phyloP scores from a whole-genome alignment of 1,140 invertebrate genomes.

The Pseudobourletiella spinata region DNA sequence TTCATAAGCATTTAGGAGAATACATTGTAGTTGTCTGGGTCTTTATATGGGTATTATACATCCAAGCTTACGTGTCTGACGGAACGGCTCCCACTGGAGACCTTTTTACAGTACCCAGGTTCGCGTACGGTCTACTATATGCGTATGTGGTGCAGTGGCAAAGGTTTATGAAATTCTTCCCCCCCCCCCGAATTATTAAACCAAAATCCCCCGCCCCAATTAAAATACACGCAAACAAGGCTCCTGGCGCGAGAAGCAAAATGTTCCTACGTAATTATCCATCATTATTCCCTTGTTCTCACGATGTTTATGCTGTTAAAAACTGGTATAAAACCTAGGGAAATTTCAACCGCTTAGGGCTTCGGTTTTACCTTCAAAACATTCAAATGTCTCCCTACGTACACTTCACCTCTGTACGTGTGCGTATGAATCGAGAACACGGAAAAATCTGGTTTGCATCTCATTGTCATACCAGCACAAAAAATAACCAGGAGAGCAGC shows the following conservation, averaged over 20 bases:
- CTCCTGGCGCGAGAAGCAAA: constrained; percentile 35
- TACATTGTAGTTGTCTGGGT: too few species aligned
- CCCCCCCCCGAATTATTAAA: constrained; percentile 29
- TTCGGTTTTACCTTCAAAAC: constrained; percentile 12
- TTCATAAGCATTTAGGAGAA: too few species aligned
- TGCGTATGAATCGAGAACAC: too few species aligned
- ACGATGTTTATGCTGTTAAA: constrained; percentile 31
- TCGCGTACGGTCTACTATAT: too few species aligned
- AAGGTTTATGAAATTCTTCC: not conserved
- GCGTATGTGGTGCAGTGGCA: not conserved
- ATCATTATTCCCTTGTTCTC: constrained; percentile 36
- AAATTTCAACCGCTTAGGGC: constrained; percentile 18
- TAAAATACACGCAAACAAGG: constrained; percentile 35
- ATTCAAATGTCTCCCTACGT: too few species aligned
- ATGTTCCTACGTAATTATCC: constrained; percentile 36
- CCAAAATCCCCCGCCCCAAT: constrained; percentile 31
- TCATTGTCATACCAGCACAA: not conserved
- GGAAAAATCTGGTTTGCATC: not conserved
- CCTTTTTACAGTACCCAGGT: too few species aligned
- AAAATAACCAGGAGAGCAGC: not conserved
- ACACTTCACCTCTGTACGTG: too few species aligned
- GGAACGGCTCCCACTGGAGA: too few species aligned
- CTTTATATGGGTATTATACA: too few species aligned
- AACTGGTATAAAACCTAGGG: constrained; percentile 25
- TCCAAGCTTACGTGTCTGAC: too few species aligned